These are phyloP conservation scores for Epinotia brunnichana DNA, from an alignment of 2,888 invertebrate species.

Conservation along the genomic window DNA sequence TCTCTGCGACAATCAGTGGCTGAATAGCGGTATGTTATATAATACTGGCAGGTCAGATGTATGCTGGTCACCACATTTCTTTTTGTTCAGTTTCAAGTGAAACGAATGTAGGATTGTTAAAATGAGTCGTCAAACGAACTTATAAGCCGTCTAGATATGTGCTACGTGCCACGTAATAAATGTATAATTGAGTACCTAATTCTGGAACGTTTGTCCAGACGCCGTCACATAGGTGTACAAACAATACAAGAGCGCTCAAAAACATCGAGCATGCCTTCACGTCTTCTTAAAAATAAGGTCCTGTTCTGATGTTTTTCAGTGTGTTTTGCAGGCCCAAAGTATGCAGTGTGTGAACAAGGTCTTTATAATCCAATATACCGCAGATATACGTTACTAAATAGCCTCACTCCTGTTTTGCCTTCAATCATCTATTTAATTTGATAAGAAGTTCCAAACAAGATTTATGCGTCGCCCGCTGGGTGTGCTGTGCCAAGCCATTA, in stretches of 20 bases:
- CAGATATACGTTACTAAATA: slow-evolving; percentile 2
- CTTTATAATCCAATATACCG: not conserved
- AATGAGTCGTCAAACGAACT: not conserved
- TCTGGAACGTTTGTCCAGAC: not conserved
- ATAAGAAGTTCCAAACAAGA: slow-evolving; percentile 34
- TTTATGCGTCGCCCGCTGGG: slow-evolving; percentile 16
- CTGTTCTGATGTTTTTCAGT: no score
- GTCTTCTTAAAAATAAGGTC: no score
- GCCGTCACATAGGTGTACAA: not conserved
- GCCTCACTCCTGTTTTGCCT: slow-evolving; percentile 18
- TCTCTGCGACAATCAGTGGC: slow-evolving; percentile 57
- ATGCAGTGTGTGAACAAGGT: not conserved
- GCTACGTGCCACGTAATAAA: not conserved
- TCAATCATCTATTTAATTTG: slow-evolving; percentile 34
- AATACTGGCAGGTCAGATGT: slow-evolving; percentile 47
- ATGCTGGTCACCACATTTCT: slow-evolving; percentile 29
- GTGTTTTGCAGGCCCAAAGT: not conserved
- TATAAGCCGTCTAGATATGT: not conserved
- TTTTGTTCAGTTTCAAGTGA: slow-evolving; percentile 12
- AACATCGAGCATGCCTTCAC: no score
- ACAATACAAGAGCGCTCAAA: not conserved
- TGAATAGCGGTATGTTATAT: slow-evolving; percentile 66
- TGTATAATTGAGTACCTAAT: not conserved
- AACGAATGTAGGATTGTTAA: slow-evolving; percentile 2
- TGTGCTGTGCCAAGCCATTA: slow-evolving; percentile 31